Evolutionary conservation across 2,113 vertebrate species (phyloP).

Genomic region (Muntiacus reevesi): DNA sequence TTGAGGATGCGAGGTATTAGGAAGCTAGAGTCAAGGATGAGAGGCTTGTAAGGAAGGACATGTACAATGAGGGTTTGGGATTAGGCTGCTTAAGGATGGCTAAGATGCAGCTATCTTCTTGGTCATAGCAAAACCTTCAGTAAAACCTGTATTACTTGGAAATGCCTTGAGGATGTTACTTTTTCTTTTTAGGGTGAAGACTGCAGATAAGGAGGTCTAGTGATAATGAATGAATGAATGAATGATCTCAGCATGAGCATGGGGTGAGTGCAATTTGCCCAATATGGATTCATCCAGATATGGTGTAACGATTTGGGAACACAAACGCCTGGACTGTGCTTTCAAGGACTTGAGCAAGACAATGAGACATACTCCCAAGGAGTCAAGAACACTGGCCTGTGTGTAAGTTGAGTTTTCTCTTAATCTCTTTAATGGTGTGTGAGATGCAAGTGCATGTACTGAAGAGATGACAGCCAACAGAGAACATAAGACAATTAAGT

Average conservation of each 20-base stretch:
- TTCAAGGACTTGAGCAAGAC: background rate
- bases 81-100: background rate
- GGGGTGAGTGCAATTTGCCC: background rate
- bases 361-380: background rate
- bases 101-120: background rate
- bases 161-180: background rate
- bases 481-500: background rate
- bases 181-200: background rate
- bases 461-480: background rate
- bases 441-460: background rate
- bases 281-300: background rate
- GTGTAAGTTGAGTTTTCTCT: background rate
- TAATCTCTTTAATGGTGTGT: rapidly evolving
- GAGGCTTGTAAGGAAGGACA: background rate
- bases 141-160: background rate
- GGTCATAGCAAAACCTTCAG: background rate
- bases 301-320: background rate
- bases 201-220: background rate
- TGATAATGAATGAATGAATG: background rate
- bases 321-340: background rate
- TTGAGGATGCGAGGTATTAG: background rate
- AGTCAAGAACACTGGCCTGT: background rate
- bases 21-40: background rate
- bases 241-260: background rate
- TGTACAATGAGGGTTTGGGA: no score